phyloP scores from a whole-genome alignment of 2,113 vertebrate species.

The Tricholaema leucomelas region DNA sequence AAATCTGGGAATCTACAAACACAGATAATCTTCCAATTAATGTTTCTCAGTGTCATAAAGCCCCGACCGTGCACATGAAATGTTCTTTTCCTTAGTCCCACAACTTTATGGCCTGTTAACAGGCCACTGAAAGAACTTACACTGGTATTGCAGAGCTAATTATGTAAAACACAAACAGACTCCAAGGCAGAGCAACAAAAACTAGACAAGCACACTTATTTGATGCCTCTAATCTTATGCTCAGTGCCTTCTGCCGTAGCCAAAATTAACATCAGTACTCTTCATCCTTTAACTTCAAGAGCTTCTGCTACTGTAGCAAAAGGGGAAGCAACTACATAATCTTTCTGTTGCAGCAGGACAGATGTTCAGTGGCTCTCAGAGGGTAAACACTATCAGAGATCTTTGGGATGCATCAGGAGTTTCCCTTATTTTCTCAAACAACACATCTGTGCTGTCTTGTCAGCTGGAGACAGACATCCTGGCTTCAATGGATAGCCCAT shows the following conservation, averaged over 20 bases:
- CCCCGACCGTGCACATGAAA: neutral
- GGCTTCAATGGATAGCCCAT: neutral
- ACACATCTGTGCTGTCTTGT: neutral
- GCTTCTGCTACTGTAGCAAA: neutral
- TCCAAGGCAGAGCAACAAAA: neutral
- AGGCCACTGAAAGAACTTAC: neutral
- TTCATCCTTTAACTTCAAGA: neutral
- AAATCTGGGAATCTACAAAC: neutral
- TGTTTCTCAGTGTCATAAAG: neutral
- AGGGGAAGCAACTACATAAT: neutral
- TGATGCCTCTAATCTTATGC: neutral
- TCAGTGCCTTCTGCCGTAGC: neutral
- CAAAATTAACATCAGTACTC: neutral
- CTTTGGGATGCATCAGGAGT: neutral
- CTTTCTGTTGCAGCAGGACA: neutral
- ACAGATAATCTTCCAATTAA: neutral
- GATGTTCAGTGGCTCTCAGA: neutral
- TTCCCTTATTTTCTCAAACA: neutral
- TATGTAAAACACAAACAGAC: neutral
- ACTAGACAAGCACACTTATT: neutral
- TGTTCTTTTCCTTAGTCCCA: neutral
- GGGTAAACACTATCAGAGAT: neutral
- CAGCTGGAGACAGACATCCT: neutral
- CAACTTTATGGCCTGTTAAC: neutral
- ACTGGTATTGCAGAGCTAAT: neutral